Conservation (phyloP, 2,888 invertebrate genomes). For the Drosophila paranaensis region DNA sequence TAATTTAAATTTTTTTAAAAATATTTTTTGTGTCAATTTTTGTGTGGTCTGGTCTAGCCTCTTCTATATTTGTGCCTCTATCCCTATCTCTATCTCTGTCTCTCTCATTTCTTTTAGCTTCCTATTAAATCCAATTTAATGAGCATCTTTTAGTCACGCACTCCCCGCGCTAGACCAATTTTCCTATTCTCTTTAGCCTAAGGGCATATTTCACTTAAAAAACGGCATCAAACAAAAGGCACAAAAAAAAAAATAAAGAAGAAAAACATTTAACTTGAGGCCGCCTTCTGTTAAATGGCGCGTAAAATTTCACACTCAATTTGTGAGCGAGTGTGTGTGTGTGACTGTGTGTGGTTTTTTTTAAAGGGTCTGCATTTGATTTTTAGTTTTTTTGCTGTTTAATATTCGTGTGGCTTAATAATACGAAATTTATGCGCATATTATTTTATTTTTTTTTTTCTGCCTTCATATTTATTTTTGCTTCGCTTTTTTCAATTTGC, state of each 20-base stretch:
- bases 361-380: conserved; percentile 27
- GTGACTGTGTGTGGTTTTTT: conserved; percentile 10
- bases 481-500: neutral
- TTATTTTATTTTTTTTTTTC: conserved; percentile 2
- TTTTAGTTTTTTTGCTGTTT: conserved; percentile 36
- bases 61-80: too few relatives aligned
- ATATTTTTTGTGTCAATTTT: too few relatives aligned
- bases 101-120: neutral
- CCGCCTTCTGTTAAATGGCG: conserved; percentile 67
- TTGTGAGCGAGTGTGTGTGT: conserved; percentile 40
- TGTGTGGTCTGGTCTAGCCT: too few relatives aligned
- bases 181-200: conserved; percentile 16
- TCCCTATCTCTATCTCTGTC: too few relatives aligned
- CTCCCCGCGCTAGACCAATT: neutral
- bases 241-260: neutral
- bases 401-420: conserved; percentile 57
- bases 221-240: conserved; percentile 19
- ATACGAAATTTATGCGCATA: conserved; percentile 69
- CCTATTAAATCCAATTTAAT: neutral
- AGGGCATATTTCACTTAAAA: conserved; percentile 50
- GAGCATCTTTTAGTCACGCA: conserved; percentile 7
- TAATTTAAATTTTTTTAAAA: too few relatives aligned
- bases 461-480: neutral
- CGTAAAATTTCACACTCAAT: conserved; percentile 78
- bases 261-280: conserved; percentile 38